phyloP scores from a whole-genome alignment of 2,888 invertebrate genomes.

The Cryptocheilus praepositus region DNA sequence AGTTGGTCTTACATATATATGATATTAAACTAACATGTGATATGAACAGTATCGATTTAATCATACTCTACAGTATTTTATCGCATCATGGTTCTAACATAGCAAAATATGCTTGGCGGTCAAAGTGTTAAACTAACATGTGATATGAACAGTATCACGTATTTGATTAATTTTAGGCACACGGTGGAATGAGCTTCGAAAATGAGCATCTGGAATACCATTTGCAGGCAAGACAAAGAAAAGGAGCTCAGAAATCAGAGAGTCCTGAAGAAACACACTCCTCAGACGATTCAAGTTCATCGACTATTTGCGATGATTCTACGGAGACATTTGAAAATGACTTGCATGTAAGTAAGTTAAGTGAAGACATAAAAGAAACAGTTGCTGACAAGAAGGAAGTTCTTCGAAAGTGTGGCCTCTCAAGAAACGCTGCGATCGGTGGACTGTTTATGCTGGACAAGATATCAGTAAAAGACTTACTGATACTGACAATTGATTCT shows the following conservation, averaged over 20 bases:
- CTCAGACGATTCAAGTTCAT: background rate
- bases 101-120: too few species aligned
- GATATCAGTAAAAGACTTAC: slow-evolving; percentile 42
- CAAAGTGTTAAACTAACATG: background rate
- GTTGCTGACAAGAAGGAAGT: slow-evolving; percentile 13
- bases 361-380: background rate
- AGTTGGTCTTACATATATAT: slow-evolving; percentile 2
- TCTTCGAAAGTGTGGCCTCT: slow-evolving; percentile 29
- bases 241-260: background rate
- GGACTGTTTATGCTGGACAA: slow-evolving; percentile 37
- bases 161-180: slow-evolving; percentile 29
- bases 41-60: background rate
- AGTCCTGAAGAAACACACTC: background rate
- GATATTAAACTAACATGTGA: background rate
- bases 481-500: slow-evolving; percentile 9
- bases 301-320: background rate
- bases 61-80: too few species aligned
- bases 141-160: background rate
- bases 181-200: slow-evolving; percentile 35
- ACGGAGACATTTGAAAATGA: background rate
- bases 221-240: slow-evolving; percentile 1
- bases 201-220: slow-evolving; percentile 29
- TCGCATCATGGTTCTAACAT: too few species aligned
- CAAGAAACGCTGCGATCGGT: slow-evolving; percentile 46
- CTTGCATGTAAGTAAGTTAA: background rate